Base-by-base conservation (phyloP, 2,797 vertebrate species). In the Cirrhinus molitorella region DNA sequence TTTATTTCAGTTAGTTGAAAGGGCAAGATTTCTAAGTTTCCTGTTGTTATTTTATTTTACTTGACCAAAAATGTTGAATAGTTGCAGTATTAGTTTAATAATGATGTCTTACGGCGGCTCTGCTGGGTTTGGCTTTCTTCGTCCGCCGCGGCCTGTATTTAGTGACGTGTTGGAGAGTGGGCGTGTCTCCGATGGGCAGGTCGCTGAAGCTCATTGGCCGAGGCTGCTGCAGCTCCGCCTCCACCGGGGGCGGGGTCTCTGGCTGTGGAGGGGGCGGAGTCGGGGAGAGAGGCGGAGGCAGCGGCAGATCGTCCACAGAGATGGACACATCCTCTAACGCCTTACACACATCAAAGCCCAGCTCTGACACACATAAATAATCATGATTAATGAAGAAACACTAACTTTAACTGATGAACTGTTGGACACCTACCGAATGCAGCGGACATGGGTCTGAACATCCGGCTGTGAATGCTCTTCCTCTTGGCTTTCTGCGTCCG, bases 341-440 rank as follows among this genome's bases (percentile, higher is more conserved):
- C 93, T 97, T 98, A 92, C 98, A 97, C 87, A 99, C 91, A 88
- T 99, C 98, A 92, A 99, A 99, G 92, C 98, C 97, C 96, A 98
- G 95, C 92, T 99, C 98, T 99, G 93, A 88, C 77, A 87, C 85
- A 66, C 23, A 51, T 47, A 5, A 3, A 37, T 25, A 55, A 25
- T 43, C 45, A 75, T 57, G 7, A 55, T 23, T 23, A 8, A 25
- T 49, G 12, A 10, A 51, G n/a, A 5, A 25, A 40, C 19, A 25
- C 68, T 28, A 19, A 13, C 13, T 6, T 25, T 13, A 25, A 25
- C 57, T 59, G 23, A 59, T 13, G 11, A 14, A 25, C 23, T 59
- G 57, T 5, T 59, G 0, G 5, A 59, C 57, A 25, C 57, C 94
- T 92, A 99, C 98, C 98, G 34, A 99, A 99, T 2, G 97, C 98